phyloP scores from a whole-genome alignment of 2,888 invertebrate species.

The Cyaniris semiargus region DNA sequence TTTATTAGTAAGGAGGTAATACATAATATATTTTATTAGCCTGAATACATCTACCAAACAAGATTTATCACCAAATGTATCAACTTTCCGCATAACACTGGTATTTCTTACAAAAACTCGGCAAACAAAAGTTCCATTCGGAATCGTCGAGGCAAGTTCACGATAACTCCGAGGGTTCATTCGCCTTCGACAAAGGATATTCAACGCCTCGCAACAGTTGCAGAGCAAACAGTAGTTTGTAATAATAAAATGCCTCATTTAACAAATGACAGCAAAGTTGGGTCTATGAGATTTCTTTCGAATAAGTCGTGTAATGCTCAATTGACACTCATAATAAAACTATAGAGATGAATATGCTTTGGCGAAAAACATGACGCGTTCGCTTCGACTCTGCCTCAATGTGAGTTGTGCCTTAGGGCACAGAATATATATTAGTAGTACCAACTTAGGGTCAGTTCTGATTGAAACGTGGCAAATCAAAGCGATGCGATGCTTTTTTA shows the following conservation, averaged over 20 bases:
- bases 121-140: conserved; percentile 26
- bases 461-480: too few relatives aligned
- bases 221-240: not conserved
- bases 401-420: too few relatives aligned
- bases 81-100: not conserved
- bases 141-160: conserved; percentile 23
- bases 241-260: not conserved
- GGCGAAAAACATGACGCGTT: too few relatives aligned
- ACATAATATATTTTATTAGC: too few relatives aligned
- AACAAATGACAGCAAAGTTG: not conserved
- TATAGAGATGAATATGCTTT: too few relatives aligned
- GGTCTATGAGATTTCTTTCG: not conserved
- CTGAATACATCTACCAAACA: not conserved
- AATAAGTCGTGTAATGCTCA: too few relatives aligned
- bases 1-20: too few relatives aligned
- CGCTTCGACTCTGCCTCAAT: too few relatives aligned
- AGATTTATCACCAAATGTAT: conserved; percentile 3
- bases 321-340: too few relatives aligned
- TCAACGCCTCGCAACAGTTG: conserved; percentile 8
- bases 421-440: too few relatives aligned
- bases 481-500: too few relatives aligned
- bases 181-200: conserved; percentile 20
- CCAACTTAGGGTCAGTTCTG: too few relatives aligned
- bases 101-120: not conserved
- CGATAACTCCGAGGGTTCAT: conserved; percentile 22